Evolutionary conservation across 2,888 invertebrate species (phyloP).

Genomic region (Byasa hedistus): DNA sequence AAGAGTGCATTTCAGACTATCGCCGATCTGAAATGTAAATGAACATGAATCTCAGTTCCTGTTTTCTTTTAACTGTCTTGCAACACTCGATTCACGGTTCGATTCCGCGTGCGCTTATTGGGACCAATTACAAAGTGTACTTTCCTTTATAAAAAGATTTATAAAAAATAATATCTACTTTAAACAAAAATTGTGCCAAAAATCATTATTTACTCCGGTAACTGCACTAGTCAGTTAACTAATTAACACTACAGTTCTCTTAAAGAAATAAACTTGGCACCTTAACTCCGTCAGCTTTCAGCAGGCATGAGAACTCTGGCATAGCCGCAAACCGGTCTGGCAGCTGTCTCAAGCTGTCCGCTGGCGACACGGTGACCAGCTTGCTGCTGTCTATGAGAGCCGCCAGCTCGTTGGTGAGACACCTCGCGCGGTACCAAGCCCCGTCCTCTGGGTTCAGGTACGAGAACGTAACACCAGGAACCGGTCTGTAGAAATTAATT

Average conservation of each 20-base stretch:
- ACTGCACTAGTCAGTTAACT: too few relatives aligned
- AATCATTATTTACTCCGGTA: too few relatives aligned
- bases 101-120: too few relatives aligned
- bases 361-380: conserved; percentile 35
- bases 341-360: conserved; percentile 40
- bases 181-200: too few relatives aligned
- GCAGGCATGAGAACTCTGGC: conserved; percentile 60
- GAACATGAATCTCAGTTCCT: neutral
- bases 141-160: too few relatives aligned
- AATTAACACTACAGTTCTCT: too few relatives aligned
- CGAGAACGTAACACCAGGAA: conserved; percentile 53
- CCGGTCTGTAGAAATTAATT: conserved; percentile 39
- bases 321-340: conserved; percentile 39
- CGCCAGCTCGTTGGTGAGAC: conserved; percentile 39
- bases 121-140: too few relatives aligned
- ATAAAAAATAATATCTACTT: too few relatives aligned
- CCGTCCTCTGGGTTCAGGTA: conserved; percentile 50
- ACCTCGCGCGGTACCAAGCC: conserved; percentile 65
- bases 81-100: too few relatives aligned
- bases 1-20: conserved; percentile 46
- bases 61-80: neutral
- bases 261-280: conserved; percentile 34
- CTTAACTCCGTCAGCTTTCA: conserved; percentile 41
- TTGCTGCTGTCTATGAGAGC: conserved; percentile 56
- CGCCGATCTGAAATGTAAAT: conserved; percentile 43